Base-by-base conservation (phyloP, 1,140 invertebrate genomes). In the Gonioctena quinquepunctata region DNA sequence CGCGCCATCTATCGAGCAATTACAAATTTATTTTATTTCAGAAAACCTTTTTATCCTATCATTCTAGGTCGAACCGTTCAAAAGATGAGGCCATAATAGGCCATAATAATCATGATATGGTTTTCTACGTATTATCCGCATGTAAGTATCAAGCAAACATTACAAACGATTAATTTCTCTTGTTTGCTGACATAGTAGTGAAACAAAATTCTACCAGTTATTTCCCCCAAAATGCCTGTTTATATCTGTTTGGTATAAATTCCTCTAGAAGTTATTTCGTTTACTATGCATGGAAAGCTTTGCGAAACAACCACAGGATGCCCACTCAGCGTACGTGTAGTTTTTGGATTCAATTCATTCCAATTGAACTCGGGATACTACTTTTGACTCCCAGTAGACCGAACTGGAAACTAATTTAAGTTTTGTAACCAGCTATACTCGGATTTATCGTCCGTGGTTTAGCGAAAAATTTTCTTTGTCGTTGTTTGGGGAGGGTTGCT, bases 361-460 rank as follows among this genome's bases (percentile, higher is more conserved):
- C 56, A 48, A 68, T 68, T 59, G 48, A 25, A 62, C 27, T 52
- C 27, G 50, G 67, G 63, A 69, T 63, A 54, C 60, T 70, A 70
- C 68, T 68, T 70, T 68, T n/a, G 11, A 26, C 50, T 73, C 72
- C 72, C 72, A 52, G 19, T 25, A 67, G 72, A 71, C 63, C 61
- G 67, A 71, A 70, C 62, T 62, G 52, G 69, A 73, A 73, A 73
- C 72, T 71, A 73, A 73, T 73, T 73, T 71, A 73, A 73, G 72
- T 73, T 73, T 73, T 67, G 69, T 64, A 65, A 68, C 50, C 66
- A 25, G 72, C 59, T 70, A 71, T 71, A 49, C 23, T 23, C 27
- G 61, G 65, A 73, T 73, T 73, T 71, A 73, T 73, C 27, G 60
- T 27, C 60, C 28, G 28, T 62, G 28, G 60, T 33, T 33, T n/a